Evolutionary conservation across 2,113 vertebrate species (phyloP).

Genomic region (Gasterosteus nipponicus): DNA sequence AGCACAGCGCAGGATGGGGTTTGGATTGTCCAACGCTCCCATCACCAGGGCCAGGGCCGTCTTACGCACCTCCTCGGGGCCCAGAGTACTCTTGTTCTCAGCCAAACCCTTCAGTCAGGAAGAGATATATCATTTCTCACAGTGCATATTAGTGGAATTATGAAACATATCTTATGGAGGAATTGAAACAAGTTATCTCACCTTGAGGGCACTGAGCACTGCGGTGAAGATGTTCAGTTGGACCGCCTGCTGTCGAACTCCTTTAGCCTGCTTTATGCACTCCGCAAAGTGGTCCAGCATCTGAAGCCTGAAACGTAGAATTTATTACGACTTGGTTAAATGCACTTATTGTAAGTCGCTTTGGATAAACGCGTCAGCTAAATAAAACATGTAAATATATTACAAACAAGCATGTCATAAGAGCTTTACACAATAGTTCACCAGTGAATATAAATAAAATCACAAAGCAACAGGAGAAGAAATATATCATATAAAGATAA

Average conservation of each 20-base stretch:
- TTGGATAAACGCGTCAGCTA: no score
- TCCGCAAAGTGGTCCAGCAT: slow-evolving; percentile 99
- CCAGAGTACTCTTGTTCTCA: slow-evolving; percentile 97
- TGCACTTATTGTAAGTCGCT: no score
- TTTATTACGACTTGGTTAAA: not conserved
- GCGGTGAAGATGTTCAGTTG: slow-evolving; percentile 99
- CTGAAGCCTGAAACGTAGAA: slow-evolving; percentile 84
- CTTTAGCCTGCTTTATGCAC: slow-evolving; percentile 98
- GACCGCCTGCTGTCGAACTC: slow-evolving; percentile 96
- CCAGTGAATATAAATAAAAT: not conserved
- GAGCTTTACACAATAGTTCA: not conserved
- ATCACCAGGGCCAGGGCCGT: slow-evolving; percentile 97
- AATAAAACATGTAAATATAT: not conserved
- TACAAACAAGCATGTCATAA: not conserved
- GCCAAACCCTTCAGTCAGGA: slow-evolving; percentile 88
- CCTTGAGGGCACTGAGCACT: slow-evolving; percentile 98
- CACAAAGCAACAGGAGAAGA: not conserved
- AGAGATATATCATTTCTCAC: not conserved
- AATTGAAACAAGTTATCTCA: slow-evolving; percentile 61
- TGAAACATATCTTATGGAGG: not conserved
- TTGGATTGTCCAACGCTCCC: slow-evolving; percentile 97
- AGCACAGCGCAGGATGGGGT: slow-evolving; percentile 96
- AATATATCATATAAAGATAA: not conserved
- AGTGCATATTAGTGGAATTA: not conserved
- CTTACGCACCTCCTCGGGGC: slow-evolving; percentile 97